Conservation (phyloP, 2,888 invertebrate genomes). For the Abscondita cerata region DNA sequence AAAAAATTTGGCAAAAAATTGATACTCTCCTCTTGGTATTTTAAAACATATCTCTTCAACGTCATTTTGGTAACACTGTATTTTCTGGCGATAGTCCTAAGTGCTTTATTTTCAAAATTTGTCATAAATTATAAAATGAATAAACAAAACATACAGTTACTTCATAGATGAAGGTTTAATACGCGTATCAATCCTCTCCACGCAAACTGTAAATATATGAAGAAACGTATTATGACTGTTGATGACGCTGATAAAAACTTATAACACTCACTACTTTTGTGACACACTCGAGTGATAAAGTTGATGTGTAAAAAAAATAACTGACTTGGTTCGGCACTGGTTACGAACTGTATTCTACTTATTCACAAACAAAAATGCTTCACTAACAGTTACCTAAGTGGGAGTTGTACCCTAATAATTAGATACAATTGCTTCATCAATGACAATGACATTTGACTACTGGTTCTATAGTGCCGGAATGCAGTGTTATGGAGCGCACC, state of each 20-base stretch:
- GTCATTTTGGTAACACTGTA: slow-evolving; percentile 3
- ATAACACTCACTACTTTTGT: too few relatives aligned
- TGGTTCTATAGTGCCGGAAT: too few relatives aligned
- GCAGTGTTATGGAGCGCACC: too few relatives aligned
- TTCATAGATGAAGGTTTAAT: background rate
- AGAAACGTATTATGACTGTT: background rate
- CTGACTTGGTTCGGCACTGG: too few relatives aligned
- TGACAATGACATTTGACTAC: too few relatives aligned
- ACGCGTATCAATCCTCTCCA: background rate
- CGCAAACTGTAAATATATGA: background rate
- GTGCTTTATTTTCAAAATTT: slow-evolving; percentile 2
- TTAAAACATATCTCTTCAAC: slow-evolving; percentile 9
- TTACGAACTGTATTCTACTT: too few relatives aligned
- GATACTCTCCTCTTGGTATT: slow-evolving; percentile 4
- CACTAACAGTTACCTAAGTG: too few relatives aligned
- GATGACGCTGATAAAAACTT: background rate
- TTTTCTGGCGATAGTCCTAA: background rate
- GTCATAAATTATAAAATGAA: background rate
- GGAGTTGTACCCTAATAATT: too few relatives aligned
- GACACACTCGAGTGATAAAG: too few relatives aligned
- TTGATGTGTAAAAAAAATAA: too few relatives aligned
- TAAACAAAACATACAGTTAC: background rate
- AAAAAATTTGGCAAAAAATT: slow-evolving; percentile 7
- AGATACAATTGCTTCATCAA: too few relatives aligned
- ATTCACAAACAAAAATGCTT: too few relatives aligned